Evolutionary conservation across 2,113 vertebrate genomes (phyloP).

Genomic region (Lagenorhynchus albirostris): DNA sequence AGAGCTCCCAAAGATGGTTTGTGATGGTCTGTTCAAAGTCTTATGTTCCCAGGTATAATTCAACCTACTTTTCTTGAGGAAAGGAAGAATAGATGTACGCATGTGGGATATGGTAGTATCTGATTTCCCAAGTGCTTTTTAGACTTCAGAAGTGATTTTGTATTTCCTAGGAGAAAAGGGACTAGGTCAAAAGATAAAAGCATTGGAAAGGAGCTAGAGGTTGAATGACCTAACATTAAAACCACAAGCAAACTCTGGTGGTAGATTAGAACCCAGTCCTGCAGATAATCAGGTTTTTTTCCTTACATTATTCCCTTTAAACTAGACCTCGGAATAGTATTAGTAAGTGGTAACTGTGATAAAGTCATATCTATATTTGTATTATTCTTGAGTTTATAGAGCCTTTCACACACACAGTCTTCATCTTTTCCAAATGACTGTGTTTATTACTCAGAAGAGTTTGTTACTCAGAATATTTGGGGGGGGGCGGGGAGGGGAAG

Average conservation of each 20-base stretch:
- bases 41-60: background rate
- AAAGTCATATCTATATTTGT: background rate
- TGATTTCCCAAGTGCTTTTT: background rate
- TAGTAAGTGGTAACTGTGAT: background rate
- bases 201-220: background rate
- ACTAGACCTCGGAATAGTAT: background rate
- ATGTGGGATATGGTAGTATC: background rate
- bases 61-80: background rate
- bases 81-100: background rate
- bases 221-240: background rate
- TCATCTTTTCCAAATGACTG: background rate
- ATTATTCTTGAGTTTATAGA: background rate
- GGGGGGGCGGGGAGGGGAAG: background rate
- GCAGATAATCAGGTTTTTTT: background rate
- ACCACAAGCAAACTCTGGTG: background rate
- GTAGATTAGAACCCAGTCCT: background rate
- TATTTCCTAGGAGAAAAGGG: background rate
- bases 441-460: background rate
- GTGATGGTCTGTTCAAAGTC: background rate
- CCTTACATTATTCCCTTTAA: background rate
- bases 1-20: background rate
- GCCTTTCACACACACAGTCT: background rate
- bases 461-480: background rate
- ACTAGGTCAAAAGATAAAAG: background rate
- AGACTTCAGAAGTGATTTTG: background rate